Evolutionary conservation across 2,797 vertebrate genomes (phyloP).

Genomic region (Thunnus albacares): DNA sequence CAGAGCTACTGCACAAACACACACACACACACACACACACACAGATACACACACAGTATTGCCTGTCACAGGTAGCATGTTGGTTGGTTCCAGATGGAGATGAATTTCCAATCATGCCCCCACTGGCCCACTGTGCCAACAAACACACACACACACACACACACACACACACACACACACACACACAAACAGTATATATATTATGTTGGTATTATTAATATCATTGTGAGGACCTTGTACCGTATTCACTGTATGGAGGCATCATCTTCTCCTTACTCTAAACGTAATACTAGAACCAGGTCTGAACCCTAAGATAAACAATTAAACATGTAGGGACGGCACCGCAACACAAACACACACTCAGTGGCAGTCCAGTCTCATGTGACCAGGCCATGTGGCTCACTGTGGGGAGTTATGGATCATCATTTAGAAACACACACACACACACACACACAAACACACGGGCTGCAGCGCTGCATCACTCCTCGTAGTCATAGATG

Average conservation of each 20-base stretch:
- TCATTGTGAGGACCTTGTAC: neutral
- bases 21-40: conserved; percentile 19
- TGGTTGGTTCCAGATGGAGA: conserved; percentile 61
- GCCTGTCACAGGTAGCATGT: conserved; percentile 22
- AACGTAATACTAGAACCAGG: neutral
- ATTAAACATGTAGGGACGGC: neutral
- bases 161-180: conserved; percentile 8
- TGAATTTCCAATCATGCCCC: conserved; percentile 49
- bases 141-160: conserved; percentile 7
- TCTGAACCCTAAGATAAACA: neutral
- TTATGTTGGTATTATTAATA: neutral
- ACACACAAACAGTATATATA: neutral
- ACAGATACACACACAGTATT: conserved; percentile 15
- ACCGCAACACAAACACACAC: conserved; percentile 33
- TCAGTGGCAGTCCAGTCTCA: conserved; percentile 53
- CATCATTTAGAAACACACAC: conserved; percentile 47
- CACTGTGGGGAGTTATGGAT: conserved; percentile 69
- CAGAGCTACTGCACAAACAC: conserved; percentile 28
- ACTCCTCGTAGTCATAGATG: neutral
- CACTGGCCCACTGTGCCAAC: conserved; percentile 41
- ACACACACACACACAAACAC: conserved; percentile 39
- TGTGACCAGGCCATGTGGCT: conserved; percentile 75
- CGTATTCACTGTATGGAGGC: neutral
- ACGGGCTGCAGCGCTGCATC: neutral
- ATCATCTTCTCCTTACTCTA: neutral